Evolutionary conservation across 2,888 invertebrate genomes (phyloP), one percentile per base, ranked within the genome.

Genomic region (Rotaria magnacalcarata): DNA sequence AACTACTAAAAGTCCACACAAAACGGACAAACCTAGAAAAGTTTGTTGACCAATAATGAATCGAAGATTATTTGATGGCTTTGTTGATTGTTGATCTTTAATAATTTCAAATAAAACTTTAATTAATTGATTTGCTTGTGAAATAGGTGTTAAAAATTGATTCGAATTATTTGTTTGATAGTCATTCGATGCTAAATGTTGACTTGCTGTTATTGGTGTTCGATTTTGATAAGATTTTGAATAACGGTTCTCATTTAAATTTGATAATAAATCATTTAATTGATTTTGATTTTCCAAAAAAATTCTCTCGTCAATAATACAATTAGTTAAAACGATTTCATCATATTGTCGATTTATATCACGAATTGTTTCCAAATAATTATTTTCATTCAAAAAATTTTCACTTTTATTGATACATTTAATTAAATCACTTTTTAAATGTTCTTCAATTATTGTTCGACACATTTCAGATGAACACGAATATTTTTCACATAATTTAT

Each of bases 271-370:
- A 80, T 80, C 75, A 11, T 43, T 11, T 21, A 80, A 80, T 24
- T 21, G 43, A 47, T 47, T 47, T 8, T 43, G 19, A 47, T 43
- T 47, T 80, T 43, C 24, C 24, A 80, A n/a, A 24, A 80, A 80
- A 2, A 80, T 80, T 47, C 75, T 43, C 47, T 80, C 75, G 24
- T 80, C 75, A 47, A 80, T 80, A 47, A 80, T 47, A 80, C 75
- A 80, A 47, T 47, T 43, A 11, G 75, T 80, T 80, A 80, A 80
- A 24, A 80, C 43, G 47, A 80, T 80, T 80, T 80, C 75, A 80
- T 80, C 43, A 47, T 80, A 80, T 47, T 43, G 60, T 10, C 27
- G n/a, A 60, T 27, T 60, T 3, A 27, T n/a, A 60, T 60, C n/a
- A 27, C 24, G 60, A 10, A 60, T n/a, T 27, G 60, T 27, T 60